These are phyloP conservation scores for Mormyrops boulengeri DNA, from an alignment of 2,797 vertebrate species.

Conservation along the genomic window DNA sequence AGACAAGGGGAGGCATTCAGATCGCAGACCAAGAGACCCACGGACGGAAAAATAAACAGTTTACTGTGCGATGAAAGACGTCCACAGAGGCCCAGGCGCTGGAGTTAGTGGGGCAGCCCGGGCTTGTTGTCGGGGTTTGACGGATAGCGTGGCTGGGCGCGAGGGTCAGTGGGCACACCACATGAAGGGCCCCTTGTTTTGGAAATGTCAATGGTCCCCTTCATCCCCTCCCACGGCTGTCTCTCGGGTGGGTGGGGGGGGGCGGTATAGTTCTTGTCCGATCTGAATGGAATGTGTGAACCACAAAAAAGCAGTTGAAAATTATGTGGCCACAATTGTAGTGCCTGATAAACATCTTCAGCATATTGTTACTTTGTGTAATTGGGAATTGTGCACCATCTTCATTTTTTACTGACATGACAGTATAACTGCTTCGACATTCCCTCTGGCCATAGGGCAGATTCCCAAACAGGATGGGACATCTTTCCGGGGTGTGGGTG, in stretches of 20 bases:
- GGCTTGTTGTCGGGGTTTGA: not conserved
- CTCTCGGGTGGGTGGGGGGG: not conserved
- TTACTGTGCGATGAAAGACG: not conserved
- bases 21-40: not conserved
- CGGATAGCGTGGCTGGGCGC: not conserved
- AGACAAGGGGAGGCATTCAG: not conserved
- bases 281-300: constrained; percentile 17
- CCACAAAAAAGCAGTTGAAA: not conserved
- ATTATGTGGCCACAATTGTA: not conserved
- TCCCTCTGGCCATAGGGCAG: not conserved
- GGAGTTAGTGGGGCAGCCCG: not conserved
- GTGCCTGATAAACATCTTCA: not conserved
- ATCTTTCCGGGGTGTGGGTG: not conserved
- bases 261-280: not conserved
- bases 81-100: not conserved
- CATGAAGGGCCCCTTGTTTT: constrained; percentile 22
- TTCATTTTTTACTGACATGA: not conserved
- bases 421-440: not conserved
- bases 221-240: not conserved
- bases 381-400: not conserved
- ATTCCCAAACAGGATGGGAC: not conserved
- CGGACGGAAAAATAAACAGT: not conserved
- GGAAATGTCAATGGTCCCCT: constrained; percentile 18
- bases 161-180: constrained; percentile 7
- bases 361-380: not conserved